A percentile compares a stretch with the other conserved stretches of the same genome.
Conservation (phyloP, 2,797 vertebrate species). For the Xiphorhynchus erythropygius region DNA sequence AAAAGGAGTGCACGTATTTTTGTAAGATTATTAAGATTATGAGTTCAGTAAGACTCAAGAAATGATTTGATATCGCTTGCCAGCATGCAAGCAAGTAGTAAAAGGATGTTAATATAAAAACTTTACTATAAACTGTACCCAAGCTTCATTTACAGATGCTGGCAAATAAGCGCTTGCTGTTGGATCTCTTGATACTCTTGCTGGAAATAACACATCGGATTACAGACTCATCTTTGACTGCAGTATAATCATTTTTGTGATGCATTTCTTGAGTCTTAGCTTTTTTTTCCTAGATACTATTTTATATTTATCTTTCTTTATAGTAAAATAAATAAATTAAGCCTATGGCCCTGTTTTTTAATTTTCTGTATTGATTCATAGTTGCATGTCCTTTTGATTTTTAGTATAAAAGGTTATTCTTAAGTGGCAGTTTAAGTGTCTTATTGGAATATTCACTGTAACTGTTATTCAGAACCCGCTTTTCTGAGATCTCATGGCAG, state of each 20-base stretch:
- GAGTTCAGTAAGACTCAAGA: constrained; percentile 18
- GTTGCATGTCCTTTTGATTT: not conserved
- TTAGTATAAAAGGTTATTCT: not conserved
- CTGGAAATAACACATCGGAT: not conserved
- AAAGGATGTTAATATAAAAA: not conserved
- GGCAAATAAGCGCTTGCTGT: not conserved
- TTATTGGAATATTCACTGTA: not conserved
- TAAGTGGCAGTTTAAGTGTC: not conserved
- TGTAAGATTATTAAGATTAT: not conserved
- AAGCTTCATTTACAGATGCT: not conserved
- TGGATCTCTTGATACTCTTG: not conserved
- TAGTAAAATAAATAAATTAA: not conserved
- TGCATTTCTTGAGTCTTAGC: constrained; percentile 12
- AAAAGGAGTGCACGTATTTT: not conserved
- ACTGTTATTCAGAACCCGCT: not conserved
- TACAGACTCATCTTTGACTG: not conserved
- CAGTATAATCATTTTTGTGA: not conserved
- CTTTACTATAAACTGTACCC: not conserved
- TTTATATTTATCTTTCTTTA: not conserved
- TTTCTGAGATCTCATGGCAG: not conserved
- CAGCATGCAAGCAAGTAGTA: not conserved
- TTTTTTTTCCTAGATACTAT: not conserved
- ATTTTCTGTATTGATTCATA: not conserved
- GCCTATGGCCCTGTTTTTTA: not conserved
- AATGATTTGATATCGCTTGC: not conserved